Conservation (phyloP, 2,113 vertebrate species). For the Odocoileus hemionus region DNA sequence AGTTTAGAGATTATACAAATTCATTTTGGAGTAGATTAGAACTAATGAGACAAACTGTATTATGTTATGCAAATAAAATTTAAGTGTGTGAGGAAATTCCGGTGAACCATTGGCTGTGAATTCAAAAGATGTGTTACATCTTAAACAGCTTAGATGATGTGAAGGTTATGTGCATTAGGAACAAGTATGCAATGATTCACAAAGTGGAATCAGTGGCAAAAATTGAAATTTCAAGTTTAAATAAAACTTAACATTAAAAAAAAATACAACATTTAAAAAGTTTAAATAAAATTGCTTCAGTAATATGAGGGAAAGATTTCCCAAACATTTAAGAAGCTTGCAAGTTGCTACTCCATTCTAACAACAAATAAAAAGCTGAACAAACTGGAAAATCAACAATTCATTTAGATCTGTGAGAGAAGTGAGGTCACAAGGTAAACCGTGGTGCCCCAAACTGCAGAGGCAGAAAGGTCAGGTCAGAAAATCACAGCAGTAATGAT, state of each 20-base stretch:
- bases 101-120: neutral
- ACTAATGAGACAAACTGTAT: neutral
- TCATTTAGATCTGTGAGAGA: neutral
- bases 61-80: neutral
- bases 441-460: fast-evolving
- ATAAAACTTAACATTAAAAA: neutral
- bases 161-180: neutral
- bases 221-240: neutral
- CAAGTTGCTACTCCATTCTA: neutral
- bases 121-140: neutral
- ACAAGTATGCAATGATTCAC: neutral
- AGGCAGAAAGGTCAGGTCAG: neutral
- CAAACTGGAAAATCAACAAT: neutral
- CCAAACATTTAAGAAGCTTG: neutral
- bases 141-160: neutral
- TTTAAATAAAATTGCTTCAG: neutral
- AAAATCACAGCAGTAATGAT: no score
- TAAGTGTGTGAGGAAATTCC: neutral
- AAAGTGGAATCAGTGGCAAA: neutral
- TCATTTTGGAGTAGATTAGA: neutral
- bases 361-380: neutral
- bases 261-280: neutral
- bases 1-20: neutral
- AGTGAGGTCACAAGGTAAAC: neutral
- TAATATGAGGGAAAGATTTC: neutral